Conservation (phyloP, 2,888 invertebrate genomes). For the Pheosia tremula region DNA sequence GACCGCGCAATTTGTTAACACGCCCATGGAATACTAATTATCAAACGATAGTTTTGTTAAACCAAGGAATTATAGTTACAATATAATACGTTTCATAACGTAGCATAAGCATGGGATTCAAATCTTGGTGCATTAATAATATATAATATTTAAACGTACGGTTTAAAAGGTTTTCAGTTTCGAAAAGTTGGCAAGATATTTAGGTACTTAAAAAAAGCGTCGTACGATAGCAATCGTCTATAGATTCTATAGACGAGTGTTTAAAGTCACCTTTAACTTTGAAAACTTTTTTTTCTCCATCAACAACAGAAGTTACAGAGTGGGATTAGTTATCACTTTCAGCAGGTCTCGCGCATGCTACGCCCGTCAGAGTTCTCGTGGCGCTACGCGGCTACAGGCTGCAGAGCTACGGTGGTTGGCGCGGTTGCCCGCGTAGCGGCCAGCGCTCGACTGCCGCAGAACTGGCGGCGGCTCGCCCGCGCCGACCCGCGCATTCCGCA, state of each 20-base stretch:
- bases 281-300: conserved; percentile 19
- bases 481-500: conserved; percentile 53
- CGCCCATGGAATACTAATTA: conserved; percentile 10
- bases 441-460: conserved; percentile 55
- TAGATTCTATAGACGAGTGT: conserved; percentile 9
- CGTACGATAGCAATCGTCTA: too few species aligned
- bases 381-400: conserved; percentile 42
- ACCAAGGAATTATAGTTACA: conserved; percentile 4
- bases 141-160: too few species aligned
- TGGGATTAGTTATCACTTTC: conserved; percentile 35
- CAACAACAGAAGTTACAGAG: conserved; percentile 27
- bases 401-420: conserved; percentile 18
- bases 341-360: conserved; percentile 35
- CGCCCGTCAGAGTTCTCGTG: conserved; percentile 34
- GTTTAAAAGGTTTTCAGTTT: background rate
- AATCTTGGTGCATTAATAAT: background rate
- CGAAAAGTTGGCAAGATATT: background rate
- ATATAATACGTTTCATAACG: background rate
- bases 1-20: conserved; percentile 13
- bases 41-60: background rate
- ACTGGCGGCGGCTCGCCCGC: conserved; percentile 33
- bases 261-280: conserved; percentile 9
- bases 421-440: conserved; percentile 49
- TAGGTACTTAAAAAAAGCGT: conserved; percentile 1
- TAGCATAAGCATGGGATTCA: background rate